phyloP scores from a whole-genome alignment of 1,140 invertebrate species.

The Andricus grossulariae region DNA sequence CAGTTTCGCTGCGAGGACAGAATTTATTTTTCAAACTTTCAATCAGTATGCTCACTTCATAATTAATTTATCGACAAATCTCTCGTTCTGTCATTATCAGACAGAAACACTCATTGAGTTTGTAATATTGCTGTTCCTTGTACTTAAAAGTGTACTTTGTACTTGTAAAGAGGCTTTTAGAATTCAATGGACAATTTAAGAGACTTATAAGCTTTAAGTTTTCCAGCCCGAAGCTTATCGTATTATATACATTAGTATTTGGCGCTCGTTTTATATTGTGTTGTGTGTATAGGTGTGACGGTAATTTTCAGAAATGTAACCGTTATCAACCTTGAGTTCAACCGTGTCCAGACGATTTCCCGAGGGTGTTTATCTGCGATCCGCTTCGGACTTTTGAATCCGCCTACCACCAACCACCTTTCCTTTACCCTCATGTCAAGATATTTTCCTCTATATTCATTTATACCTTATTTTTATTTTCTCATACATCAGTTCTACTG shows the following conservation, averaged over 20 bases:
- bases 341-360: conserved; percentile 40
- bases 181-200: background rate
- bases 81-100: too few species aligned
- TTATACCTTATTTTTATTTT: conserved; percentile 9
- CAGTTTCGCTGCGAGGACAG: too few species aligned
- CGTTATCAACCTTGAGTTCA: conserved; percentile 41
- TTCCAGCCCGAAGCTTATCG: background rate
- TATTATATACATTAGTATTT: background rate
- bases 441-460: conserved; percentile 20
- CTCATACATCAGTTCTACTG: background rate
- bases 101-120: background rate
- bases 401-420: conserved; percentile 1
- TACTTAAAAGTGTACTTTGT: background rate
- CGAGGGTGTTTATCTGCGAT: conserved; percentile 36
- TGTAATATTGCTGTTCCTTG: background rate
- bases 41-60: too few species aligned
- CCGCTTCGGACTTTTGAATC: conserved; percentile 6
- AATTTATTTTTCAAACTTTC: too few species aligned
- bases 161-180: background rate
- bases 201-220: background rate
- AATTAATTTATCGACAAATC: too few species aligned
- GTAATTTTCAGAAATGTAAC: conserved; percentile 41
- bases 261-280: background rate
- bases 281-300: background rate
- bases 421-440: conserved; percentile 23